phyloP scores from a whole-genome alignment of 1,140 invertebrate species.

The Drosophila pallidifrons region DNA sequence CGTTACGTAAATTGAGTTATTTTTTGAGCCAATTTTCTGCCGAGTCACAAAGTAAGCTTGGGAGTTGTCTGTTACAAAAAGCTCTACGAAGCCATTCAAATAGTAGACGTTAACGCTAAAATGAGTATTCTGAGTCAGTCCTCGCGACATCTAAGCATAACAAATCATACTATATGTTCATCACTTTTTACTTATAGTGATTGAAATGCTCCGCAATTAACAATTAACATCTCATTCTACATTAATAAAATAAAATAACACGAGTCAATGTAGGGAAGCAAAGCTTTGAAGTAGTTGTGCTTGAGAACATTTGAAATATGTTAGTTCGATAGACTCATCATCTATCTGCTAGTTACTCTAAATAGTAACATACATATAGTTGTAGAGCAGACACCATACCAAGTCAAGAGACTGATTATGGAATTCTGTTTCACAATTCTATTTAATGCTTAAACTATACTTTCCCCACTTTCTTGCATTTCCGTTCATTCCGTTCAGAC shows the following conservation, averaged over 20 bases:
- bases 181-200: not conserved
- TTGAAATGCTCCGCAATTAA: too few relatives aligned
- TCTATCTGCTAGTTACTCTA: too few relatives aligned
- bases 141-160: not conserved
- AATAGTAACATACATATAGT: too few relatives aligned
- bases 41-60: constrained; percentile 44
- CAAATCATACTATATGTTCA: not conserved
- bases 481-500: too few relatives aligned
- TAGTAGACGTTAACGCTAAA: not conserved
- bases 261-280: too few relatives aligned
- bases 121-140: not conserved
- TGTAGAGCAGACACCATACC: too few relatives aligned
- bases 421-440: not conserved
- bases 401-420: too few relatives aligned
- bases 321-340: too few relatives aligned
- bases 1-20: constrained; percentile 65
- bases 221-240: too few relatives aligned
- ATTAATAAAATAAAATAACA: too few relatives aligned
- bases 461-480: not conserved
- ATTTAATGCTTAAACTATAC: constrained; percentile 1
- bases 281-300: too few relatives aligned
- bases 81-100: constrained; percentile 26
- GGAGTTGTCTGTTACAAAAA: constrained; percentile 20
- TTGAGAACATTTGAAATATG: too few relatives aligned
- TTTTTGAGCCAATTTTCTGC: constrained; percentile 47